Evolutionary conservation across 2,797 vertebrate species (phyloP).

Genomic region (Picus viridis): DNA sequence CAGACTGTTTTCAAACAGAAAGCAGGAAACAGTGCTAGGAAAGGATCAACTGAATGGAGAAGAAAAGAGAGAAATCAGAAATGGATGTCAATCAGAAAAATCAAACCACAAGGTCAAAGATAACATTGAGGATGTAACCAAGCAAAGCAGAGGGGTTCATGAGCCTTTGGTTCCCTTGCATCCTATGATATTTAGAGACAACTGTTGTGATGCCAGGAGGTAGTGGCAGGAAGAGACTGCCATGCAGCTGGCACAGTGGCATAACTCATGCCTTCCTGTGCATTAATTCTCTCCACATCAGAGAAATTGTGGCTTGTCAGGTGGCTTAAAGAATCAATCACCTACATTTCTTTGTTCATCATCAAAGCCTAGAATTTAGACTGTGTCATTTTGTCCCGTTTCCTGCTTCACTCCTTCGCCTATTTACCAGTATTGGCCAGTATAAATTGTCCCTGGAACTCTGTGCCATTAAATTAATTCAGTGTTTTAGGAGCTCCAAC

Average conservation of each 20-base stretch:
- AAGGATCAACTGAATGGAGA: neutral
- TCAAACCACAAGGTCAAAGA: neutral
- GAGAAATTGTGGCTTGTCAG: neutral
- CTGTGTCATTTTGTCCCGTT: neutral
- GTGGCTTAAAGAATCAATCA: neutral
- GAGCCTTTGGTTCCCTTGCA: neutral
- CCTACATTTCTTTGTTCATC: neutral
- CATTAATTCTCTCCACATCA: neutral
- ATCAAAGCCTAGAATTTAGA: neutral
- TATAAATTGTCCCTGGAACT: neutral
- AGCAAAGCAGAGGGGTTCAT: neutral
- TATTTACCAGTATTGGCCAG: neutral
- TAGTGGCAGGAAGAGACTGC: fast-evolving
- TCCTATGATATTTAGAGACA: neutral
- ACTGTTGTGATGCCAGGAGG: neutral
- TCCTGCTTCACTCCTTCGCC: neutral
- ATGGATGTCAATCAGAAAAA: neutral
- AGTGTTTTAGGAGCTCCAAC: neutral
- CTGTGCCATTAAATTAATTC: neutral
- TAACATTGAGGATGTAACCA: neutral
- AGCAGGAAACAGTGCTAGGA: neutral
- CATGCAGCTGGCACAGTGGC: neutral
- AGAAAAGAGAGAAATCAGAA: neutral
- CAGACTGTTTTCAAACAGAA: constrained; percentile 40
- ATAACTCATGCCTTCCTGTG: neutral